Evolutionary conservation across 2,113 vertebrate species (phyloP), one percentile per base, ranked within the genome.

Genomic region (Chaetodon trifascialis): DNA sequence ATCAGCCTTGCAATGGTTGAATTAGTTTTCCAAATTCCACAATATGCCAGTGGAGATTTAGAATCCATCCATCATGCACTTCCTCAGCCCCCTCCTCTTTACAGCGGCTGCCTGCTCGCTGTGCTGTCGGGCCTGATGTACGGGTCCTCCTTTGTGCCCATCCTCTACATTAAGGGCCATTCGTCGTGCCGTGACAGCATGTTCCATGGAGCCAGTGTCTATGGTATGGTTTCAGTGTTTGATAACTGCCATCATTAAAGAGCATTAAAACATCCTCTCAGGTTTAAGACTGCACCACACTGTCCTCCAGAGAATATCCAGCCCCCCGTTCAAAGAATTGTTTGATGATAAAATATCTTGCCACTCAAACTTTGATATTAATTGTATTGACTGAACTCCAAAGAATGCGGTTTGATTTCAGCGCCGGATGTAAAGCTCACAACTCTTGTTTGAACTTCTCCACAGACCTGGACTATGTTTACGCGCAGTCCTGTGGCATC

Each of bases 391-490:
- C 40, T 2, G 4, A 46, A 11, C 1, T 17, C 16, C 14, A 36
- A 42, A 14, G 4, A 30, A 63, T 3, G 1, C 9, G 5, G 10
- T 5, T 7, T 34, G 40, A n/a, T 12, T 40, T 17, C n/a, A n/a
- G 1, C 30, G 1, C 30, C 30, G 3, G 4, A 51, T 66, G 4
- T 59, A 7, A 58, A 38, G 34, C 4, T 46, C 5, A 10, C 2
- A 2, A 0, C 23, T 64, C 12, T 54, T 34, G 5, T 58, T 47
- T 69, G 0, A 1, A 2, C 62, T 34, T 76, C 49, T 77, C n/a
- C 66, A 65, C 94, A 99, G 97, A 98, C 89, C 91, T 97, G 47
- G 97, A 99, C 88, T 99, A 98, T 25, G 93, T 97, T n/a, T 96
- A 95, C 83, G 96, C 96, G 10, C 95, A 97, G 73, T 96, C 94